These are phyloP conservation scores for Megalops atlanticus DNA, from an alignment of 2,113 vertebrate genomes.

Conservation along the genomic window DNA sequence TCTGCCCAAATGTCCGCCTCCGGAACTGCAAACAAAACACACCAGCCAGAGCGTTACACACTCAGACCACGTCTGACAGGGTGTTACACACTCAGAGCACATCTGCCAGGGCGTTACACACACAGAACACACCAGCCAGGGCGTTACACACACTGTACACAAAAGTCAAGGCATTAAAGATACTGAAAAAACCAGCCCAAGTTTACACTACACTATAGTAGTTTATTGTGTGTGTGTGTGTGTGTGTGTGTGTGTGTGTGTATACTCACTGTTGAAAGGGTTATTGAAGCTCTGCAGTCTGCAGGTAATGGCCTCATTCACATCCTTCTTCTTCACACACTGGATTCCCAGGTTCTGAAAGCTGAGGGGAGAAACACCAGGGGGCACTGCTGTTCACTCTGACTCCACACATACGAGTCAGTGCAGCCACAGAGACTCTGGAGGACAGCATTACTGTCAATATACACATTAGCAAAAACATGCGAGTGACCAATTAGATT, in stretches of 20 bases:
- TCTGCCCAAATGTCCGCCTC: conserved; percentile 81
- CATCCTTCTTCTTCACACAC: conserved; percentile 91
- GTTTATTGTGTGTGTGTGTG: not conserved
- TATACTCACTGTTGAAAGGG: conserved; percentile 82
- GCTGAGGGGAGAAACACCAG: conserved; percentile 56
- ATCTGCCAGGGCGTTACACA: too few species aligned
- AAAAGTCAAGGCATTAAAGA: too few species aligned
- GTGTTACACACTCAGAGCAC: conserved; percentile 22
- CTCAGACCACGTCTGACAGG: too few species aligned
- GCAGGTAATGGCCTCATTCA: conserved; percentile 81
- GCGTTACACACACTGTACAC: too few species aligned
- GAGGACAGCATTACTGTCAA: too few species aligned
- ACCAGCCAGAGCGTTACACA: conserved; percentile 29
- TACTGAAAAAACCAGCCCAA: too few species aligned
- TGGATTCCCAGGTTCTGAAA: conserved; percentile 94
- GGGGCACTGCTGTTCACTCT: not conserved
- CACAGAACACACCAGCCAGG: too few species aligned
- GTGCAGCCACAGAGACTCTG: not conserved
- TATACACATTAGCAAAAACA: too few species aligned
- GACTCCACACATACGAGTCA: too few species aligned
- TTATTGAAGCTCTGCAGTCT: conserved; percentile 86
- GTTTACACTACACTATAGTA: too few species aligned
- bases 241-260: not conserved
- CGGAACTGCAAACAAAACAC: conserved; percentile 63
- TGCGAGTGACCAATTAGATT: too few species aligned